These are phyloP conservation scores for Hemicordylus capensis DNA, from an alignment of 2,113 vertebrate species.

Conservation along the genomic window DNA sequence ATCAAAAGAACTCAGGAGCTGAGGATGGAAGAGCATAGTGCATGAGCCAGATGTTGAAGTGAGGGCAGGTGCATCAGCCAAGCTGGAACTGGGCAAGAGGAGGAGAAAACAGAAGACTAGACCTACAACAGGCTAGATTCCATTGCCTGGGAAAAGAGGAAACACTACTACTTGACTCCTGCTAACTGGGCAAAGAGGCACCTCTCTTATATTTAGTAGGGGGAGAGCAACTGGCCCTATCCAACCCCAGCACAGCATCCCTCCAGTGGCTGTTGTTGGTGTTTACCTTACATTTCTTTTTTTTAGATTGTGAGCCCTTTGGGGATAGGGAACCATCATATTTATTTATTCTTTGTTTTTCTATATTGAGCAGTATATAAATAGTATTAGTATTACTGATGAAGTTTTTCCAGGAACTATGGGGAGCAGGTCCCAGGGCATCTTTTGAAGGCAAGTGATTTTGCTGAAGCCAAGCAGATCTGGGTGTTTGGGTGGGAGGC, in stretches of 20 bases:
- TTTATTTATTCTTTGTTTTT: too few relatives aligned
- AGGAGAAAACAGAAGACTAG: neutral
- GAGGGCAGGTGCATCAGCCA: neutral
- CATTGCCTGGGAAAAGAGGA: neutral
- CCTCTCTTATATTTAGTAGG: too few relatives aligned
- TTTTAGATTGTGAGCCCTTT: too few relatives aligned
- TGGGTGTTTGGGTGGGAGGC: neutral
- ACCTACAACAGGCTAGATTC: neutral
- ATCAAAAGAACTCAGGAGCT: neutral
- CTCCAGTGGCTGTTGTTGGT: too few relatives aligned
- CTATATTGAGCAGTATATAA: too few relatives aligned
- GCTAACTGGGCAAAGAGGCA: too few relatives aligned
- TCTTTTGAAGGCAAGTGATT: neutral
- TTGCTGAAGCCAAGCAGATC: neutral
- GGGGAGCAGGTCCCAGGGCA: neutral
- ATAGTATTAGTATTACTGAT: too few relatives aligned
- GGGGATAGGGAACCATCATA: too few relatives aligned
- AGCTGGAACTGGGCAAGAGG: neutral
- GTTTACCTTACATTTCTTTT: too few relatives aligned
- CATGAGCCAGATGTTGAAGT: too few relatives aligned
- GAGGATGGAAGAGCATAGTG: neutral
- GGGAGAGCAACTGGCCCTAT: too few relatives aligned
- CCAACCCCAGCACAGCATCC: too few relatives aligned
- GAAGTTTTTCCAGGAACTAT: neutral
- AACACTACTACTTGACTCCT: neutral